Base-by-base conservation (phyloP, 1,140 invertebrate species). In the Diuraphis noxia region DNA sequence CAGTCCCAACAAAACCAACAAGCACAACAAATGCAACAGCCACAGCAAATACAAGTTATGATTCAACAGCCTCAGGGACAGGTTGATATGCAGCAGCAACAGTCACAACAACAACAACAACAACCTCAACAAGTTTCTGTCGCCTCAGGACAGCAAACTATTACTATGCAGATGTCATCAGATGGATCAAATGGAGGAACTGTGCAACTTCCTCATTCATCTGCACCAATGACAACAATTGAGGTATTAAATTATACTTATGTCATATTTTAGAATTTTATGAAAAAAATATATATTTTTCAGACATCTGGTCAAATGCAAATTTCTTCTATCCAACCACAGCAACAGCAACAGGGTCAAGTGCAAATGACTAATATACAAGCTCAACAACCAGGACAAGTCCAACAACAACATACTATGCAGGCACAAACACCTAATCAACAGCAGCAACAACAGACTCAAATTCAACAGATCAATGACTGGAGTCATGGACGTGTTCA, bases 121-220 rank as follows among this genome's bases (percentile, higher is more conserved):
- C 94, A 94, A 56, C 93, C 93, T 40, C 93, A 93, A 56, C 93
- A 92, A 46, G 94, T 93, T 92, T 93, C 93, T 91, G 94, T 93
- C 43, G 88, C 88, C n/a, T 63, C 36, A 84, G 92, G 82, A 46
- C 91, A 92, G 82, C 86, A 92, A 25, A 92, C 92, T 43, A 82
- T 84, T 84, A 92, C 92, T 21, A 92, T 92, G 92, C 92, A 92
- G 21, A 88, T 88, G 86, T 79, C 94, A 94, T 88, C 93, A 94
- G 49, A 94, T 94, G 93, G 94, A 94, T 93, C 95, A 94, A 90
- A 94, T 95, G 56, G 95, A 95, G 93, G 95, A 96, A 93, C 94
- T 95, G 81, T 95, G 95, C 92, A 88, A 87, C 63, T 79, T 30
- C 82, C 87, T 88, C 81, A 91, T 72, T 88, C 94, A 94, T 93